These are phyloP conservation scores for Andrena bicolor DNA, from an alignment of 2,888 invertebrate species.

Conservation along the genomic window DNA sequence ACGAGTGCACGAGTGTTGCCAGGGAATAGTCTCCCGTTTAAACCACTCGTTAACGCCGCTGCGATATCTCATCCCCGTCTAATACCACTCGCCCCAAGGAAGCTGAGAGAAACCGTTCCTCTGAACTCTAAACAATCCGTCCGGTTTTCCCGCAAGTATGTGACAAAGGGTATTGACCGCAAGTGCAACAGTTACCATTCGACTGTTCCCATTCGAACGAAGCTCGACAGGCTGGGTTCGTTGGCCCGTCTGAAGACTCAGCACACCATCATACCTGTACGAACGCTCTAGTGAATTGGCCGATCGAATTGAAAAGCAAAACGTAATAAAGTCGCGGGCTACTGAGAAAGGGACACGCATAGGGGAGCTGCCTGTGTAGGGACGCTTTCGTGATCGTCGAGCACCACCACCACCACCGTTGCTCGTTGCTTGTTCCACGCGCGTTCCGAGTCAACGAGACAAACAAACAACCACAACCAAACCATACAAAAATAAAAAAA, in stretches of 20 bases:
- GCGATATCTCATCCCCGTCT: not conserved
- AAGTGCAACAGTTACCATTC: slow-evolving; percentile 17
- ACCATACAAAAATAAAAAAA: not conserved
- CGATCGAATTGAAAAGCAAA: not conserved
- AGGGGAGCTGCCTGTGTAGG: slow-evolving; percentile 16
- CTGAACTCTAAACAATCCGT: not conserved
- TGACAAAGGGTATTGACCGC: not conserved
- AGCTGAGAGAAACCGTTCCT: not conserved
- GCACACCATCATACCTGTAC: not conserved
- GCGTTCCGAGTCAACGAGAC: slow-evolving; percentile 1
- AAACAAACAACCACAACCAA: slow-evolving; percentile 2
- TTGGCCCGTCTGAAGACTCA: slow-evolving; percentile 4
- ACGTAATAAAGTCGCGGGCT: not conserved
- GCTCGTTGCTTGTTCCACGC: slow-evolving; percentile 51
- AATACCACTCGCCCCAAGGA: not conserved
- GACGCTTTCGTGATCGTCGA: slow-evolving; percentile 66
- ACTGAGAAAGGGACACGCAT: not conserved
- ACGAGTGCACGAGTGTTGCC: slow-evolving; percentile 8
- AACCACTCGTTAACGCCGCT: not conserved
- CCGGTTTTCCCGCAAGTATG: not conserved
- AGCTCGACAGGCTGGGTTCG: slow-evolving; percentile 26
- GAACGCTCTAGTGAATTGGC: not conserved
- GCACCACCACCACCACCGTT: slow-evolving; percentile 61
- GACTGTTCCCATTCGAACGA: slow-evolving; percentile 17
- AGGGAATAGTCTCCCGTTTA: not conserved